These are phyloP conservation scores for Avahi laniger DNA, from an alignment of 2,797 vertebrate genomes.

Conservation along the genomic window DNA sequence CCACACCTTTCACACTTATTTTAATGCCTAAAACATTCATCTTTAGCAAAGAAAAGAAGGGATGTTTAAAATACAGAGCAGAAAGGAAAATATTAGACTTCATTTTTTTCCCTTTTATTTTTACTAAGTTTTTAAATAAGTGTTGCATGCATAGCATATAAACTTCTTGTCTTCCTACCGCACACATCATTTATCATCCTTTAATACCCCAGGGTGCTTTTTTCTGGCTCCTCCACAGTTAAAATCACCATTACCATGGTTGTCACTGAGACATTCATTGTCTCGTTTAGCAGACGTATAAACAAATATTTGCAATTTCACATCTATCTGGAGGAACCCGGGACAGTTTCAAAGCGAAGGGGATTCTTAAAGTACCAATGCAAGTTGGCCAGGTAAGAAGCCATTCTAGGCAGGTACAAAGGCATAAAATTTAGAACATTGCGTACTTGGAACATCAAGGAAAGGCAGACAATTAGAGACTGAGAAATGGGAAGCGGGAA, in stretches of 20 bases:
- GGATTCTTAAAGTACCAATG: neutral
- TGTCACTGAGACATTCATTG: neutral
- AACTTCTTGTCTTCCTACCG: neutral
- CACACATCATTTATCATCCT: neutral
- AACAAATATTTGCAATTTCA: neutral
- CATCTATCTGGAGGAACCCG: neutral
- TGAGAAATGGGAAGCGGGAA: neutral
- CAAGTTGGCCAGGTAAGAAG: neutral
- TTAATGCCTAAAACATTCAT: neutral
- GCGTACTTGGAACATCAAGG: neutral
- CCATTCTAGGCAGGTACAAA: neutral
- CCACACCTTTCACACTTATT: neutral
- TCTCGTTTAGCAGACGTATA: neutral
- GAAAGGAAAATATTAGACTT: neutral
- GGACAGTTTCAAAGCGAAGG: neutral
- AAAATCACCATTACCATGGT: neutral
- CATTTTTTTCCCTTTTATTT: neutral
- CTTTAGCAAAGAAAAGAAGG: neutral
- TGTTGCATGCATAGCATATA: neutral
- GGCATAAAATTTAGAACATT: neutral
- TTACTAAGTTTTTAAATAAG: neutral
- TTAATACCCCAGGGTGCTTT: neutral
- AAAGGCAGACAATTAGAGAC: neutral
- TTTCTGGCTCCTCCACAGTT: neutral
- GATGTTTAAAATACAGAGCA: slow-evolving; percentile 1